These are phyloP conservation scores for Acrobasis suavella DNA, from an alignment of 2,888 invertebrate species.

Conservation along the genomic window DNA sequence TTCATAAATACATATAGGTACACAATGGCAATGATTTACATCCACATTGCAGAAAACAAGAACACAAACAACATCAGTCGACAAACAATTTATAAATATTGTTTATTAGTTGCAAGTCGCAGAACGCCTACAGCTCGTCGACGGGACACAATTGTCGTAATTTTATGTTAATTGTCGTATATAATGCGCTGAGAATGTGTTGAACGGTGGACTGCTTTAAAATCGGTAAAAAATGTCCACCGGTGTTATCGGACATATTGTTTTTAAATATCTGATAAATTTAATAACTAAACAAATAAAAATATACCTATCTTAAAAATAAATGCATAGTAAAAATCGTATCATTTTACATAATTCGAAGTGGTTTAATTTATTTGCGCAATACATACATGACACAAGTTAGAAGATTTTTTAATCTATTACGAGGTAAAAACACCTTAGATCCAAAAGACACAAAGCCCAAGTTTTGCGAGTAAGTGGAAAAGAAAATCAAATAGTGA, in stretches of 20 bases:
- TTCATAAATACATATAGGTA: neutral
- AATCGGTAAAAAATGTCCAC: neutral
- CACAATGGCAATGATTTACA: neutral
- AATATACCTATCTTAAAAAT: too few relatives aligned
- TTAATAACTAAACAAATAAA: too few relatives aligned
- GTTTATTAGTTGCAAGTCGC: neutral
- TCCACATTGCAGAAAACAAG: neutral
- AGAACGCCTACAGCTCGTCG: neutral
- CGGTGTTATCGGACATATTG: neutral
- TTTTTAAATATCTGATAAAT: too few relatives aligned
- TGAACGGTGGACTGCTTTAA: constrained; percentile 1
- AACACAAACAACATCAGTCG: neutral
- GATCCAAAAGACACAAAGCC: too few relatives aligned
- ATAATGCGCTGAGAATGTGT: constrained; percentile 6
- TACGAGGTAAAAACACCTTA: too few relatives aligned
- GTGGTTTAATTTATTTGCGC: too few relatives aligned
- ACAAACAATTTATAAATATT: neutral
- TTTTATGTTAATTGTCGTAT: constrained; percentile 3
- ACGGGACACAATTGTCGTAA: constrained; percentile 1
- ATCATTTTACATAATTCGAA: too few relatives aligned
- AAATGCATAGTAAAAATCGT: too few relatives aligned
- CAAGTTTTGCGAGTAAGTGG: too few relatives aligned
- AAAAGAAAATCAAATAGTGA: too few relatives aligned
- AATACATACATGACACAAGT: too few relatives aligned
- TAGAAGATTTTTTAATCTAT: too few relatives aligned